These are phyloP conservation scores for Syngnathus floridae DNA, from an alignment of 2,113 vertebrate species.

Conservation along the genomic window DNA sequence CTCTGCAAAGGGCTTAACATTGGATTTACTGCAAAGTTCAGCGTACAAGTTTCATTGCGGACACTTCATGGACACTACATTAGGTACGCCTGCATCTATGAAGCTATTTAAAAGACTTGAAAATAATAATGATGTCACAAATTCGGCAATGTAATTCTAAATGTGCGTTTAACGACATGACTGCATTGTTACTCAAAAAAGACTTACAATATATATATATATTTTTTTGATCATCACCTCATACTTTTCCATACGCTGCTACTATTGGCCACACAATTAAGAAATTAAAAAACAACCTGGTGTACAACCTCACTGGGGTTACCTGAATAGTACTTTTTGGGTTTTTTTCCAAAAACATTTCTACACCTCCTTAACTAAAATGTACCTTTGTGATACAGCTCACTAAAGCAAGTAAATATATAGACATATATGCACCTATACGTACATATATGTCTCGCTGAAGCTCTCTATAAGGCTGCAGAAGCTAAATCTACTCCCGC, in stretches of 20 bases:
- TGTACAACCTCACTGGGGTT: neutral
- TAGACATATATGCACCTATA: too few species aligned
- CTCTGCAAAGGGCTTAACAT: neutral
- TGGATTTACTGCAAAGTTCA: neutral
- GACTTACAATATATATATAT: too few species aligned
- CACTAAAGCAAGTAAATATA: too few species aligned
- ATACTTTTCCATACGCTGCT: too few species aligned
- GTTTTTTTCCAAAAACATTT: neutral
- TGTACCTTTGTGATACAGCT: too few species aligned
- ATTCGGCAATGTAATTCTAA: neutral
- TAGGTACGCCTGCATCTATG: neutral
- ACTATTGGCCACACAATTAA: too few species aligned
- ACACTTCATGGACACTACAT: neutral
- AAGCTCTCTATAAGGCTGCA: conserved; percentile 41
- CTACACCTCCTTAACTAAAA: neutral
- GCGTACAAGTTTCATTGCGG: neutral
- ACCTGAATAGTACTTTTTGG: neutral
- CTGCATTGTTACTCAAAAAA: too few species aligned
- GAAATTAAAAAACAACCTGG: neutral
- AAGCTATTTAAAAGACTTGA: neutral
- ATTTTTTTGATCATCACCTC: too few species aligned
- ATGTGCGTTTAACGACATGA: too few species aligned
- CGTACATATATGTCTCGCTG: too few species aligned
- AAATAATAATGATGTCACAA: neutral
- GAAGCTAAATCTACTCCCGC: conserved; percentile 62